phyloP scores from a whole-genome alignment of 1,140 invertebrate species.

The Temnothorax longispinosus region DNA sequence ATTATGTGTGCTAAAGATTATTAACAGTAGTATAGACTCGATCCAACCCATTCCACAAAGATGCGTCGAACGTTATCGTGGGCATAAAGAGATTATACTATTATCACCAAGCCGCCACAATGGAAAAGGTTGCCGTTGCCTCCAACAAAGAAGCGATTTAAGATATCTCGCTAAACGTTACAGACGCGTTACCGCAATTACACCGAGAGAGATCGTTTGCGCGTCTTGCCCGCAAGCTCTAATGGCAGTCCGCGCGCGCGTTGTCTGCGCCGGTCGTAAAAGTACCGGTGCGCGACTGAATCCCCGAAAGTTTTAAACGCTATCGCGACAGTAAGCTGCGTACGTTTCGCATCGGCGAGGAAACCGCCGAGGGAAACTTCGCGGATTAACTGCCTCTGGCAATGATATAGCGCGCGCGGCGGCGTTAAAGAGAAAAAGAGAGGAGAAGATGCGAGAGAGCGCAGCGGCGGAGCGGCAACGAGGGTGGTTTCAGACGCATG shows the following conservation, averaged over 20 bases:
- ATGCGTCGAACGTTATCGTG: neutral
- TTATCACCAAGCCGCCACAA: neutral
- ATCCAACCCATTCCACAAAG: neutral
- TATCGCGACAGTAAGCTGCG: conserved; percentile 18
- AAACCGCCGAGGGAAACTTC: conserved; percentile 47
- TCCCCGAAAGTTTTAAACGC: conserved; percentile 66
- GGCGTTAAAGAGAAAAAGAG: conserved; percentile 16
- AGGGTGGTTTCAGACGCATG: conserved; percentile 73
- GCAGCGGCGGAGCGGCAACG: conserved; percentile 32
- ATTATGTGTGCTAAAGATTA: neutral
- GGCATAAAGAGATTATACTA: neutral
- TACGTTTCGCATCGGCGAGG: conserved; percentile 8
- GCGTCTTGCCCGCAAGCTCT: neutral
- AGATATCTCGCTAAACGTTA: neutral
- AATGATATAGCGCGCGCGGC: conserved; percentile 52
- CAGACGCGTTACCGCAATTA: conserved; percentile 6
- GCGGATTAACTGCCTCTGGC: conserved; percentile 67
- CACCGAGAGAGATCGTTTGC: neutral
- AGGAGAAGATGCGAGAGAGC: neutral
- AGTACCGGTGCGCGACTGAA: conserved; percentile 18
- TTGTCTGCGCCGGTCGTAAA: neutral
- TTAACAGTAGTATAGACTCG: conserved; percentile 10
- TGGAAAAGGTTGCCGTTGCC: neutral
- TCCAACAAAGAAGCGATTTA: neutral
- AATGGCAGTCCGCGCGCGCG: conserved; percentile 1